These are phyloP conservation scores for Carcinoscorpius rotundicauda DNA, from an alignment of 1,140 invertebrate genomes.

Conservation along the genomic window DNA sequence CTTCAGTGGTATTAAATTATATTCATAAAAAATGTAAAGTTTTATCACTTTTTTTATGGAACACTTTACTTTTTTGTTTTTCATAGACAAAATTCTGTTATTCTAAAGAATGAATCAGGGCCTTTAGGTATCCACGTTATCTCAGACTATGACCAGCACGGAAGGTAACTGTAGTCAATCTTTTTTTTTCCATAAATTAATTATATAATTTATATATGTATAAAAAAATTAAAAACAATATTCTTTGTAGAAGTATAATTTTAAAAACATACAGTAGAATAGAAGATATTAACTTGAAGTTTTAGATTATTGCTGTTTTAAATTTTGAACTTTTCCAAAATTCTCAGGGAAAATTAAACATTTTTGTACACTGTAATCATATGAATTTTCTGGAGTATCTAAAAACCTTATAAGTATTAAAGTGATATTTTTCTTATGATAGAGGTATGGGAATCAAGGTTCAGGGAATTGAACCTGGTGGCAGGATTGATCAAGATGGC, in stretches of 20 bases:
- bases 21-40: too few relatives aligned
- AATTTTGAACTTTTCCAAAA: too few relatives aligned
- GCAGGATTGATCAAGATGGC: constrained; percentile 65
- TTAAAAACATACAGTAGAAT: too few relatives aligned
- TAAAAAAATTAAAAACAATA: background rate
- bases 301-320: constrained; percentile 10
- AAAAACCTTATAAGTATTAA: too few relatives aligned
- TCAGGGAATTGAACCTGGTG: constrained; percentile 71
- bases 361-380: too few relatives aligned
- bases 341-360: too few relatives aligned
- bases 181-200: too few relatives aligned
- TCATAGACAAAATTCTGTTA: constrained; percentile 14
- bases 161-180: constrained; percentile 15
- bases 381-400: too few relatives aligned
- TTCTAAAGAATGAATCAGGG: constrained; percentile 44
- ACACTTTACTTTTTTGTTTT: background rate
- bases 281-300: too few relatives aligned
- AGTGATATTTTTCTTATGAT: constrained; percentile 23
- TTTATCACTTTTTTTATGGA: too few relatives aligned
- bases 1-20: too few relatives aligned
- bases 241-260: too few relatives aligned
- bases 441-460: constrained; percentile 52
- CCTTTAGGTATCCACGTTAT: constrained; percentile 76
- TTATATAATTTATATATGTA: background rate
- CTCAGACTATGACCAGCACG: constrained; percentile 56